phyloP scores from a whole-genome alignment of 2,113 vertebrate species.

The Solea senegalensis region DNA sequence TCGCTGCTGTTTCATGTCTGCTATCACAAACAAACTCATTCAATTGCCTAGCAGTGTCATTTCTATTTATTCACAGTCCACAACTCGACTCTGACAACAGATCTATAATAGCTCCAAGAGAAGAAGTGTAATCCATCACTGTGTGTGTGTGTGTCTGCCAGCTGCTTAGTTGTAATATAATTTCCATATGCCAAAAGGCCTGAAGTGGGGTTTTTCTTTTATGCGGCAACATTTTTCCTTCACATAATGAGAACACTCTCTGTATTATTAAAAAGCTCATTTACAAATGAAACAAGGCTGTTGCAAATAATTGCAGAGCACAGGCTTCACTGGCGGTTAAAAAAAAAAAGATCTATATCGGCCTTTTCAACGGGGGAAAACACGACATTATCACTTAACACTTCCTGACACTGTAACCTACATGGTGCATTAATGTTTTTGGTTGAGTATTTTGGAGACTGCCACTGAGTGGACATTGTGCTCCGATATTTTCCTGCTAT shows the following conservation, averaged over 20 bases:
- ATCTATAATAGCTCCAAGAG: constrained; percentile 57
- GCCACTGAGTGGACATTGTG: no score
- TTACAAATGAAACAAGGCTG: constrained; percentile 41
- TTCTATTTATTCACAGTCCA: constrained; percentile 52
- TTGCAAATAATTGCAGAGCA: constrained; percentile 16
- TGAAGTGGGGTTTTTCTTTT: constrained; percentile 32
- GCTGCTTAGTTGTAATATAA: constrained; percentile 49
- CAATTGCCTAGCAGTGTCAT: constrained; percentile 53
- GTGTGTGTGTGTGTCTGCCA: constrained; percentile 35
- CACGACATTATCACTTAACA: no score
- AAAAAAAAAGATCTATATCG: no score
- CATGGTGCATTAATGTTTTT: no score
- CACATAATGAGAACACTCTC: constrained; percentile 29
- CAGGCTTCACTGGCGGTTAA: no score
- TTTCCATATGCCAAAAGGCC: constrained; percentile 51
- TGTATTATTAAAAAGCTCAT: constrained; percentile 36
- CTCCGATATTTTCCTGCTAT: no score
- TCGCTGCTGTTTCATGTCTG: constrained; percentile 17
- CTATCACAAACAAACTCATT: constrained; percentile 47
- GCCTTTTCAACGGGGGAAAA: no score
- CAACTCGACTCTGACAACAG: constrained; percentile 28
- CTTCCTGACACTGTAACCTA: no score
- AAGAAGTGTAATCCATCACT: constrained; percentile 54
- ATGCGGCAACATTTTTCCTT: constrained; percentile 45
- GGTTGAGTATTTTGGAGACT: no score